Base-by-base conservation (phyloP, 2,888 invertebrate genomes). In the Mycogona germanica region DNA sequence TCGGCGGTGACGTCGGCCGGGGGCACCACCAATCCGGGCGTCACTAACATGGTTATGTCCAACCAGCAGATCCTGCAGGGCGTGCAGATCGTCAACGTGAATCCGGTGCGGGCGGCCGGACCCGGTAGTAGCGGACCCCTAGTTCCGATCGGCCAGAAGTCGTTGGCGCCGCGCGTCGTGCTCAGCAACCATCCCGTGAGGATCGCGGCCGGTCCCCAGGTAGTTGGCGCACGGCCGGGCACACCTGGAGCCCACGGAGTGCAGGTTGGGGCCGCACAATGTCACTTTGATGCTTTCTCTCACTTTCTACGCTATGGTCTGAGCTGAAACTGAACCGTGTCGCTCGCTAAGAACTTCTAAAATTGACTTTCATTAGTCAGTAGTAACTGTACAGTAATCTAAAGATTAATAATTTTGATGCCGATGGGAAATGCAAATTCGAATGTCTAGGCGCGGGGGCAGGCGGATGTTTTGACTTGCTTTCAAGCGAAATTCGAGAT, bases 121-220 rank as follows among this genome's bases (percentile, higher is more conserved):
- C 55, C 60, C n/a, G 51, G 48, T 38, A 55, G 29, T 38, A 51
- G 47, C 14, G 58, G 79, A 58, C 76, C 80, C 57, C 82, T 84
- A 45, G 76, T 76, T 62, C 76, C 80, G 62, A 76, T 78, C 58
- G 78, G 78, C 55, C 83, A 83, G 69, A 87, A 87, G 71, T 78
- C 80, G 55, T 81, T 86, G 59, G 78, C 85, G 57, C 82, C 85
- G 51, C 78, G 89, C 66, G 86, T 91, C 64, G 84, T 89, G 63
- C 82, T 88, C 41, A 30, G 57, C 23, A 32, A 49, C 30, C 59
- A 58, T 51, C 62, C 56, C 23, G 57, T 62, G 19, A 56, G 62
- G 29, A 60, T 62, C 38, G 60, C 61, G 17, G 40, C 57, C 63
- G 84, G 84, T 64, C 76, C 81, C 59, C 85, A 81, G 64, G 85